Evolutionary conservation across 2,113 vertebrate species (phyloP), one percentile per base, ranked within the genome.

Genomic region (Atrichornis clamosus): DNA sequence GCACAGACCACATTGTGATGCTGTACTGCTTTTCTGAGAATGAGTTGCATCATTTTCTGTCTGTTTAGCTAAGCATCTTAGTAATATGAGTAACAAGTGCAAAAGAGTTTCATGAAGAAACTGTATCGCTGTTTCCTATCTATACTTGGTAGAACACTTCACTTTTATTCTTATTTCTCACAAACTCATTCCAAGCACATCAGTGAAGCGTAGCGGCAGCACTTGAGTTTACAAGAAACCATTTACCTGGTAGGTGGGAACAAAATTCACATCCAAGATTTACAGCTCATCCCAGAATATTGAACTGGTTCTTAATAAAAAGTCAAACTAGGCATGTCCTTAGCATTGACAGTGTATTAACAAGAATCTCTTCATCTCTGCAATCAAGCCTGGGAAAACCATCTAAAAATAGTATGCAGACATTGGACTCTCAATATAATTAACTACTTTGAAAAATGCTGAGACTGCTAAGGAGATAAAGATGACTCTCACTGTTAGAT

Each of bases 201-300:
- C 87, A 93, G 39, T 77, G 82, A 91, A 95, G 59, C 15, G 0
- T 78, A 68, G 52, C 24, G 17, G 42, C 55, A 81, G 39, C 59
- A 35, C 85, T 80, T 67, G 64, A 88, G 73, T 93, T 92, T 95
- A 72, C 55, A 95, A 84, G 23, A 93, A 96, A 56, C 50, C n/a
- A 63, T 93, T 86, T 95, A 89, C 52, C 35, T 73, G 78, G 76
- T 78, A 76, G 62, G 39, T 91, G 46, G 60, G 65, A 89, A 58
- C 41, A 88, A 91, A 94, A 88, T 82, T 90, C 58, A 72, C 65
- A 76, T 62, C 35, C 22, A 47, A 70, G 84, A 65, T 79, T 94
- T 95, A 86, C 67, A 2, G 6, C 35, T 91, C 46, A 70, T 73
- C 39, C 42, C 33, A 65, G 84, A 88, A 91, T 88, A 91, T 46